Base-by-base conservation (phyloP, 2,797 vertebrate species). In the Hoplostethus mediterraneus region DNA sequence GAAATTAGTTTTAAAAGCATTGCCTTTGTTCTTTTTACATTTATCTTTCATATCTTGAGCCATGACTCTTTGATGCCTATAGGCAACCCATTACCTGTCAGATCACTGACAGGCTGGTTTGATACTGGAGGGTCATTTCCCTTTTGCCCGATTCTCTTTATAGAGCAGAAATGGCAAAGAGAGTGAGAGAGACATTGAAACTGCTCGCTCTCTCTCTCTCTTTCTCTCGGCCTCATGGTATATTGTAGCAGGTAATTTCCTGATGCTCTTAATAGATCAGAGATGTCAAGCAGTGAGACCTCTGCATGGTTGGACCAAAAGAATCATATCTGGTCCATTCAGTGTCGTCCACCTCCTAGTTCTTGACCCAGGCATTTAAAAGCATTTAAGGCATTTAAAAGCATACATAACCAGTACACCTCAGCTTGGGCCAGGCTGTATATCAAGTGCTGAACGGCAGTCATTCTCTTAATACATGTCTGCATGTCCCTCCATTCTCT, bases 21-120 rank as follows among this genome's bases (percentile, higher is more conserved):
- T 38, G 3, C 17, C 69, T 82, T 81, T 74, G 69, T 79, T 47
- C 53, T 54, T 79, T 58, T 73, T 48, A 55, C 63, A 74, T 80
- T 54, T 54, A 81, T 71, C 80, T 81, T 75, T 76, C 38, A 84
- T 72, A 53, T 68, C 54, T 67, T 79, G 58, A 80, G 67, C 69
- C 3, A 5, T 11, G 10, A 25, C 40, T 75, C 73, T 79, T 84
- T 77, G 73, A 86, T 71, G 68, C 47, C 51, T 17, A 36, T 66
- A 59, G 74, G 65, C 61, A 76, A 63, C 45, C 54, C 55, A 71
- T 67, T 72, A 70, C 21, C 21, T 21, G 54, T 65, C 60, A 31
- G 54, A 21, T 64, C 0, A 5, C 67, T 65, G 72, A 82, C 70
- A 63, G 64, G 59, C 69, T 44, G 67, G 54, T 68, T 75, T 68